These are phyloP conservation scores for Neostethus bicornis DNA, from an alignment of 2,797 vertebrate species.

Conservation along the genomic window DNA sequence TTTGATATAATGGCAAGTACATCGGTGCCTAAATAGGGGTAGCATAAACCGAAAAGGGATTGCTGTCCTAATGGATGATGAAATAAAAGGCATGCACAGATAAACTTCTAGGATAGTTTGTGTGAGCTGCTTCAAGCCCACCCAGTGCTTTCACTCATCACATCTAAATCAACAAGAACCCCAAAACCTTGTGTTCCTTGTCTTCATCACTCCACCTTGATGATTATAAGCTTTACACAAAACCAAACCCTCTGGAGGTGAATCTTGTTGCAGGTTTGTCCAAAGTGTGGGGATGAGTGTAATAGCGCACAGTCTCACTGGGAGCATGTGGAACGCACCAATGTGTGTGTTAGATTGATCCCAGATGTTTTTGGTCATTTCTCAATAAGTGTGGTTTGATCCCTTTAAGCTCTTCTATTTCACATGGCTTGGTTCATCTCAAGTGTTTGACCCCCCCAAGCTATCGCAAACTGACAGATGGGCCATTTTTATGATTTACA, in stretches of 20 bases:
- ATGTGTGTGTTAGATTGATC: conserved; percentile 66
- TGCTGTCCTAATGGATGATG: conserved; percentile 57
- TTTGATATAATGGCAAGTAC: conserved; percentile 33
- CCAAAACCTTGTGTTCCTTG: conserved; percentile 66
- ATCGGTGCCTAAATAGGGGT: conserved; percentile 24
- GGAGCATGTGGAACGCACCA: conserved; percentile 38
- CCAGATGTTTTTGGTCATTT: conserved; percentile 83
- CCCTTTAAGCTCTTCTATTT: conserved; percentile 70
- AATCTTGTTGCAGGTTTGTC: conserved; percentile 55
- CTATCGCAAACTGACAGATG: conserved; percentile 54
- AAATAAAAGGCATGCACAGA: conserved; percentile 63
- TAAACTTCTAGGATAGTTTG: conserved; percentile 44
- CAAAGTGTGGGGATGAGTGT: conserved; percentile 57
- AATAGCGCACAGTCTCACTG: conserved; percentile 27
- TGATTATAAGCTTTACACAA: conserved; percentile 65
- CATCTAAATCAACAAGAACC: conserved; percentile 52
- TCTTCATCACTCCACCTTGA: conserved; percentile 69
- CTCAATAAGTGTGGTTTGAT: conserved; percentile 80
- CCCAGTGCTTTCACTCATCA: conserved; percentile 68
- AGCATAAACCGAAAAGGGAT: conserved; percentile 36
- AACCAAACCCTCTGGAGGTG: conserved; percentile 41
- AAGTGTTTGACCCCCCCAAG: conserved; percentile 70
- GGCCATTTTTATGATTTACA: conserved; percentile 16
- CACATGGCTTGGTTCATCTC: conserved; percentile 71
- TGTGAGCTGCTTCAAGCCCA: conserved; percentile 64